Base-by-base conservation (phyloP, 2,797 vertebrate species). In the Enteromius viviparus region DNA sequence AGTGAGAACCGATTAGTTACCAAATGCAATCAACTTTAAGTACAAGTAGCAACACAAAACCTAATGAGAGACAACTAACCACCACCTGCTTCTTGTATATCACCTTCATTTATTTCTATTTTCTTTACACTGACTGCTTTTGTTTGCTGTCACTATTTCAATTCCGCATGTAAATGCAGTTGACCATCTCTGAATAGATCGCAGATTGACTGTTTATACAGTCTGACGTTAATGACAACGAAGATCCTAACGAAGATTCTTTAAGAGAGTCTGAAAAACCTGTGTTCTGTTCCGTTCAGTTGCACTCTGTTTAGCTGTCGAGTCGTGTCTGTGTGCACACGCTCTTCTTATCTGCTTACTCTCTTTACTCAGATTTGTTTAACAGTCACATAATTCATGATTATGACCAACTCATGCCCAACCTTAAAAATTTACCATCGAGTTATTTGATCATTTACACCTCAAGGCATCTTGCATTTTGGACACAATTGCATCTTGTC, bases 401-500 rank as follows among this genome's bases (percentile, higher is more conserved):
- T 72, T 47, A 34, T 51, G 17, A 21, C 17, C 1, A 17, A 32
- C 3, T 70, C 40, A 0, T 37, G 12, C n/a, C 14, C 14, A 15
- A 26, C 23, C 12, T 26, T 34, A 32, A 51, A 49, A 32, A 12
- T 2, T 0, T 29, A 32, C 1, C 9, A 32, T 51, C 29, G 34
- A 53, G 23, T 42, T 53, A 80, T 80, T 70, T 29, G n/a, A 58
- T 58, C 1, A 69, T 80, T 58, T 80, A 70, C 7, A 14, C 65
- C 15, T 26, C 1, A 1, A 69, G 51, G 49, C 15, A 71, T 71
- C 66, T 47, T 42, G 68, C 68, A 51, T 49, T 74, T 60, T 26
- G 42, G 58, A 45, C 80, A 81, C 69, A 74, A 81, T 72, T 71
- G 40, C 79, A 60, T 81, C 29, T 19, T 72, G 53, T 47, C 19